Base-by-base conservation (phyloP, 2,888 invertebrate genomes). In the Tinea pellionella region DNA sequence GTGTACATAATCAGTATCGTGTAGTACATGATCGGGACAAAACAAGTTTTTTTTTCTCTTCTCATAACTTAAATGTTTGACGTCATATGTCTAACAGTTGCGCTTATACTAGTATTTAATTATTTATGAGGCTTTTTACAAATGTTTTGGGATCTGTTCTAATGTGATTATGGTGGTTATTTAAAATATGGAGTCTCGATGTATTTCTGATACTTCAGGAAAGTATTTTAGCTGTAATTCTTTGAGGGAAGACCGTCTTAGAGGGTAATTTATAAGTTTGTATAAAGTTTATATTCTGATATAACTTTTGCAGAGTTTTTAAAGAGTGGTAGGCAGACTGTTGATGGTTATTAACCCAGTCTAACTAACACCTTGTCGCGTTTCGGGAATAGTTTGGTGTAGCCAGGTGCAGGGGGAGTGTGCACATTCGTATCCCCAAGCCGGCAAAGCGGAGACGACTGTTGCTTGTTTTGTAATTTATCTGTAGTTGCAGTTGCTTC, bases 1-100 rank as follows among this genome's bases (percentile, higher is more conserved):
- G n/a, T 47, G 37, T 37, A n/a, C n/a, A 47, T 47, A 47, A 16
- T 47, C 47, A 47, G 47, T 47, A 47, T 47, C 47, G 16, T 47
- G 15, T 47, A 16, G 47, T 9, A n/a, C 16, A 2, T n/a, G 47
- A 47, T 47, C 15, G 47, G 16, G 47, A 47, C 47, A 13, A 16
- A 47, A 47, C 47, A 16, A 47, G 47, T 47, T 16, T 16, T 47
- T n/a, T 41, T 47, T 16, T 47, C 16, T 47, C 15, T 47, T n/a
- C 8, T 2, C n/a, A 16, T 16, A 47, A 16, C 47, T n/a, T n/a
- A 42, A 42, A 12, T 16, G 47, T 47, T 47, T 47, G 47, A 47
- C 47, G 47, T 47, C 47, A 47, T 47, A 15, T 47, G 47, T 47
- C 15, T 47, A 16, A 13, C 13, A 47, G 16, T n/a, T n/a, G 9